Evolutionary conservation across 1,140 invertebrate species (phyloP).

Genomic region (Cydia amplana): DNA sequence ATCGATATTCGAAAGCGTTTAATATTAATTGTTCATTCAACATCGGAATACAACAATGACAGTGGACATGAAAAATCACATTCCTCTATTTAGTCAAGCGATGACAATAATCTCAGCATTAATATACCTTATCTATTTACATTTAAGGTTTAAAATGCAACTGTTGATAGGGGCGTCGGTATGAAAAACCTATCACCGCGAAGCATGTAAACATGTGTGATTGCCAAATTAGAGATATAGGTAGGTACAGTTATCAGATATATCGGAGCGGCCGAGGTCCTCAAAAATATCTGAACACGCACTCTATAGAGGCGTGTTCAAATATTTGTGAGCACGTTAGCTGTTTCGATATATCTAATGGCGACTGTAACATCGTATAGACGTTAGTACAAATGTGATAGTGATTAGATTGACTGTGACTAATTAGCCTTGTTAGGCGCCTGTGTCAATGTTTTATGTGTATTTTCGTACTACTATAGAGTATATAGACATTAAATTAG

Average conservation of each 20-base stretch:
- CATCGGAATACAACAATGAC: background rate
- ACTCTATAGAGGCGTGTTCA: too few relatives aligned
- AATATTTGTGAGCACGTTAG: too few relatives aligned
- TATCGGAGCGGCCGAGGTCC: too few relatives aligned
- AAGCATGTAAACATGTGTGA: conserved; percentile 22
- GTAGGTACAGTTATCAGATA: too few relatives aligned
- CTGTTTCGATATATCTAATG: too few relatives aligned
- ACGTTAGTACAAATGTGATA: background rate
- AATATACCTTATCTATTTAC: background rate
- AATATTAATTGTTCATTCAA: background rate
- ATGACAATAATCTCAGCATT: background rate
- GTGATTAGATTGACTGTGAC: background rate
- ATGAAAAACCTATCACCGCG: background rate
- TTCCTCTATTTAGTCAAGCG: background rate
- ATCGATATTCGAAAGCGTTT: background rate
- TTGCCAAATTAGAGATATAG: conserved; percentile 10
- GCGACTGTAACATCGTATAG: too few relatives aligned
- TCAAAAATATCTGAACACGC: too few relatives aligned
- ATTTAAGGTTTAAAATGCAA: background rate
- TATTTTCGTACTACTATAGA: background rate
- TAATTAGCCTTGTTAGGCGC: background rate
- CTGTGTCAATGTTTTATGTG: background rate
- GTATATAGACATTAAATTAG: too few relatives aligned
- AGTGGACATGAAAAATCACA: background rate
- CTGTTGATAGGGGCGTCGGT: background rate